These are phyloP conservation scores for Potamilus streckersoni DNA, from an alignment of 1,140 invertebrate species.

Conservation along the genomic window DNA sequence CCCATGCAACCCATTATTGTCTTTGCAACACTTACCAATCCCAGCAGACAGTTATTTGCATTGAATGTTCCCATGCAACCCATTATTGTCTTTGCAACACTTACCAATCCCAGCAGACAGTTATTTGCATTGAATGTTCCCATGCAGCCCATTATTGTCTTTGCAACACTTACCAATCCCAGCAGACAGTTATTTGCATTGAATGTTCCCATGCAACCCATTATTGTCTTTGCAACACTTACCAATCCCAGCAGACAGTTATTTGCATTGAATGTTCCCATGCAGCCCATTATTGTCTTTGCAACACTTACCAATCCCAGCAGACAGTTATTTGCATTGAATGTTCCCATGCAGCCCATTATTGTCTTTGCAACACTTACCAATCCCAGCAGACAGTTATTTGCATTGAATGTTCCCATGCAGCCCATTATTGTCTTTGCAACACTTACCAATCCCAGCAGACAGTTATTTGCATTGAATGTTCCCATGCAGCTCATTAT, in stretches of 20 bases:
- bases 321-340: constrained; percentile 14
- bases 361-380: constrained; percentile 12
- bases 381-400: constrained; percentile 16
- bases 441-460: constrained; percentile 24
- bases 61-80: constrained; percentile 18
- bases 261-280: constrained; percentile 13
- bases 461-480: constrained; percentile 15
- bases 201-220: constrained; percentile 19
- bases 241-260: constrained; percentile 21
- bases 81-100: not conserved
- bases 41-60: constrained; percentile 15
- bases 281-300: constrained; percentile 8
- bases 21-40: constrained; percentile 16
- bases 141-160: constrained; percentile 8
- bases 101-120: constrained; percentile 24
- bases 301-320: constrained; percentile 22
- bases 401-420: constrained; percentile 13
- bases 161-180: constrained; percentile 19
- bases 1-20: constrained; percentile 12
- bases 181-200: constrained; percentile 14
- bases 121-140: constrained; percentile 14
- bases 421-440: constrained; percentile 6
- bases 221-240: constrained; percentile 6
- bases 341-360: constrained; percentile 16
- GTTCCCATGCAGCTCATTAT: constrained; percentile 16